A percentile compares a stretch with the other conserved stretches of the same genome.
Evolutionary conservation across 2,888 invertebrate species (phyloP).

Genomic region (Xestia rhomboidea): DNA sequence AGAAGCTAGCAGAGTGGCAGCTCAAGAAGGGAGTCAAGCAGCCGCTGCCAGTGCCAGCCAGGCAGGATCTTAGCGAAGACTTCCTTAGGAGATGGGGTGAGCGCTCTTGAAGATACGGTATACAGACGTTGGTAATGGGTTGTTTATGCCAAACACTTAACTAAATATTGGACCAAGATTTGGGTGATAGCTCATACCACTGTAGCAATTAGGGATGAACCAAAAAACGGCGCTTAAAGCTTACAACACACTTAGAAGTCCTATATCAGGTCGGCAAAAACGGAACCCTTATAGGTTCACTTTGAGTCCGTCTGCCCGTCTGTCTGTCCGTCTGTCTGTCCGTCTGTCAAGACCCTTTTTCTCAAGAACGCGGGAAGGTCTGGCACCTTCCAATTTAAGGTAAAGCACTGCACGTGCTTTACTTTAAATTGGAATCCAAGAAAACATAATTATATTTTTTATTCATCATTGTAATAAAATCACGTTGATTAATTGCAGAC

Average conservation of each 20-base stretch:
- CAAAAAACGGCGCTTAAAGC: background rate
- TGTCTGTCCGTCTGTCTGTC: too few relatives aligned
- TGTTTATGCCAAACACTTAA: background rate
- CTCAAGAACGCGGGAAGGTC: too few relatives aligned
- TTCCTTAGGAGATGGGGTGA: conserved; percentile 94
- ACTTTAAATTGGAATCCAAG: too few relatives aligned
- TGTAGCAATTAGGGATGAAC: background rate
- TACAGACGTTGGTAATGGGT: background rate
- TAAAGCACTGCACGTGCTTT: too few relatives aligned
- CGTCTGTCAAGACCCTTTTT: too few relatives aligned
- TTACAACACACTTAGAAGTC: background rate
- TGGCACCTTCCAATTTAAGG: too few relatives aligned
- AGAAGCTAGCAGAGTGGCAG: conserved; percentile 97
- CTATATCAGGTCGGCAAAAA: background rate
- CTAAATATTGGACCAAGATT: background rate
- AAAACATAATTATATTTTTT: too few relatives aligned
- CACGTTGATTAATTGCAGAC: conserved; percentile 82
- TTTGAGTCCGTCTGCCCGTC: too few relatives aligned
- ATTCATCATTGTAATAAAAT: too few relatives aligned
- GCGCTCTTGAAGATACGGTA: background rate
- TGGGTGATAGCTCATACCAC: background rate
- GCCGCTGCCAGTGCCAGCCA: conserved; percentile 90
- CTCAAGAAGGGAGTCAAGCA: conserved; percentile 91
- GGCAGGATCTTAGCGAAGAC: conserved; percentile 94
- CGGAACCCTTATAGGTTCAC: too few relatives aligned